A percentile compares a stretch with the other conserved stretches of the same genome.
These are phyloP conservation scores for Coranthus polyacanthus DNA, from an alignment of 2,797 vertebrate genomes.

Conservation along the genomic window DNA sequence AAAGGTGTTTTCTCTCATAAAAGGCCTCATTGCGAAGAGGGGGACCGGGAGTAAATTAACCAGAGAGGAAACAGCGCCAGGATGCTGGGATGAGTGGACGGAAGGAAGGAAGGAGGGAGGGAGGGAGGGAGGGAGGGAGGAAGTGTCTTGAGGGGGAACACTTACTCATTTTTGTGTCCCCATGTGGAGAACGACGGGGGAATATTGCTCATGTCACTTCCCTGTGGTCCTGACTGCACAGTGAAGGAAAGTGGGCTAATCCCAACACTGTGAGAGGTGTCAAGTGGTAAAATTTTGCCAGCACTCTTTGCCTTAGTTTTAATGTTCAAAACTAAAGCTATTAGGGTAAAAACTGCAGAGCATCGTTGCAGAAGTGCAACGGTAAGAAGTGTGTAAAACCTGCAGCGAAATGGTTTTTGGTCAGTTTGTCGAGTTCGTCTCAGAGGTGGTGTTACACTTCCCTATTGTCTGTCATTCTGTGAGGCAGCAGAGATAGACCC, in stretches of 20 bases:
- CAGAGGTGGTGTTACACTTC: too few species aligned
- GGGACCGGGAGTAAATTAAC: slow-evolving; percentile 45
- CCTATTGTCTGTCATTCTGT: too few species aligned
- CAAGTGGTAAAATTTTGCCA: slow-evolving; percentile 25
- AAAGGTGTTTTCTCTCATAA: slow-evolving; percentile 42
- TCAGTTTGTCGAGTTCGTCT: too few species aligned
- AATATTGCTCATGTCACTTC: slow-evolving; percentile 59
- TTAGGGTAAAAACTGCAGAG: not conserved
- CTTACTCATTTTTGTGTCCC: slow-evolving; percentile 28
- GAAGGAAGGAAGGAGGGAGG: not conserved
- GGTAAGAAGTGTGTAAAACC: not conserved
- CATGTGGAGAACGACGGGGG: slow-evolving; percentile 23
- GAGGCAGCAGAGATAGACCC: too few species aligned
- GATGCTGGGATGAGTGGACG: not conserved
- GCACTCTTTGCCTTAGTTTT: too few species aligned
- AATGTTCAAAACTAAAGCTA: too few species aligned
- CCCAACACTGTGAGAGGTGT: slow-evolving; percentile 30
- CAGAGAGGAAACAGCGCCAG: slow-evolving; percentile 8
- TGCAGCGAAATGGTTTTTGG: too few species aligned
- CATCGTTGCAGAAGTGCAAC: not conserved
- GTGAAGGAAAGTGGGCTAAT: slow-evolving; percentile 63
- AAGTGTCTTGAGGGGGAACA: slow-evolving; percentile 14
- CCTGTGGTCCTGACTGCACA: slow-evolving; percentile 49
- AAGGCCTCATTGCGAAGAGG: slow-evolving; percentile 16
- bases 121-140: not conserved